Evolutionary conservation across 2,888 invertebrate genomes (phyloP).

Genomic region (Ctena decussata): DNA sequence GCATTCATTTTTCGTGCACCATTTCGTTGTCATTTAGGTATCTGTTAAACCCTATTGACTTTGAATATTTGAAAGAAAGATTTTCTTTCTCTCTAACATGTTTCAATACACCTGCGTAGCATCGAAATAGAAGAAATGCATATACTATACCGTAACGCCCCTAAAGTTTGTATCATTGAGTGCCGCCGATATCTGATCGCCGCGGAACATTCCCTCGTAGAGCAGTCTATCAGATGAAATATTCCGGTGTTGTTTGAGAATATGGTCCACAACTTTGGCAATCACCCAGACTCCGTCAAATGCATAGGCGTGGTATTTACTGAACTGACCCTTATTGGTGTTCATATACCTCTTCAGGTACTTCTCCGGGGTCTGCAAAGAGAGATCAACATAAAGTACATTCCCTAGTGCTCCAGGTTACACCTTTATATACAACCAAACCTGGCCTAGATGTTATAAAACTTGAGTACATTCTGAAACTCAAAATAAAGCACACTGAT

Average conservation of each 20-base stretch:
- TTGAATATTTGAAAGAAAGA: too few relatives aligned
- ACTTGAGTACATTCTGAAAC: too few relatives aligned
- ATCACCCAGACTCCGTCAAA: constrained; percentile 99
- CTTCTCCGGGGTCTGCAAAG: constrained; percentile 90
- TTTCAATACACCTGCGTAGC: too few relatives aligned
- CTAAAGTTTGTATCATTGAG: constrained; percentile 97
- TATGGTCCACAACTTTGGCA: constrained; percentile 97
- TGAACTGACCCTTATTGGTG: constrained; percentile 93
- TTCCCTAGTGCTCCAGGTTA: too few relatives aligned
- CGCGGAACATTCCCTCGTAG: constrained; percentile 65
- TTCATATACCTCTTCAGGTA: constrained; percentile 95
- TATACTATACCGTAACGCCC: constrained; percentile 90
- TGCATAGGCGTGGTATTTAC: constrained; percentile 98
- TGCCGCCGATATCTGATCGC: constrained; percentile 88
- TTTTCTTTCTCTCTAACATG: too few relatives aligned
- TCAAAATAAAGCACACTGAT: too few relatives aligned
- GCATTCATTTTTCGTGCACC: too few relatives aligned
- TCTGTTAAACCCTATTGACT: too few relatives aligned
- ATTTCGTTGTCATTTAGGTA: too few relatives aligned
- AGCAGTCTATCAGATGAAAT: background rate
- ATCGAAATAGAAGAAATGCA: background rate
- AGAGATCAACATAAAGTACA: too few relatives aligned
- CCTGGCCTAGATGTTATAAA: too few relatives aligned
- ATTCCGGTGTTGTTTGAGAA: constrained; percentile 88
- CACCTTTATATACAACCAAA: too few relatives aligned